Evolutionary conservation across 2,113 vertebrate genomes (phyloP).

Genomic region (Polypterus senegalus): DNA sequence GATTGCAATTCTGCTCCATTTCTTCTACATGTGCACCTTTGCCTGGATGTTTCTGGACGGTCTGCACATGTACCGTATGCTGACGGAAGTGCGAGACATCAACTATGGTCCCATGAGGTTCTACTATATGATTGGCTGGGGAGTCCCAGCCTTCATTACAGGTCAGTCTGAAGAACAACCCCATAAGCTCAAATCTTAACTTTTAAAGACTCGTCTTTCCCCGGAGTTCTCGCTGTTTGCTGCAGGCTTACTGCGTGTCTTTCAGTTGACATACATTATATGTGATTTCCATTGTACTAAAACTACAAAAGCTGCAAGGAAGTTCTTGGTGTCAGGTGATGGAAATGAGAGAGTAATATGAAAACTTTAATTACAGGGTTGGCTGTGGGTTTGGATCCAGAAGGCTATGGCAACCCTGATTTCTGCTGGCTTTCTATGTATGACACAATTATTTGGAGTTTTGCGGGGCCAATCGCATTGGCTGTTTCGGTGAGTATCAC

Average conservation of each 20-base stretch:
- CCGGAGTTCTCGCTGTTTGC: too few species aligned
- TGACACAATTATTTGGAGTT: slow-evolving; percentile 85
- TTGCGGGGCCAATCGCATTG: slow-evolving; percentile 69
- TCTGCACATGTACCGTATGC: slow-evolving; percentile 77
- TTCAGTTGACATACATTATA: too few species aligned
- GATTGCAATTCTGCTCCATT: slow-evolving; percentile 88
- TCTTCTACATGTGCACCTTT: slow-evolving; percentile 84
- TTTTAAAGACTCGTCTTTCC: not conserved
- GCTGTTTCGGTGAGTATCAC: slow-evolving; percentile 61
- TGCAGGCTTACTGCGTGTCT: too few species aligned
- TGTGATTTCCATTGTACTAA: too few species aligned
- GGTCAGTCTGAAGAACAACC: slow-evolving; percentile 40
- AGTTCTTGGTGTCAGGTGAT: too few species aligned
- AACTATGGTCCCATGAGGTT: slow-evolving; percentile 89
- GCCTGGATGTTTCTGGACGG: slow-evolving; percentile 86
- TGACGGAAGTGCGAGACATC: slow-evolving; percentile 75
- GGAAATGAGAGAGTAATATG: not conserved
- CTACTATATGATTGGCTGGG: slow-evolving; percentile 91
- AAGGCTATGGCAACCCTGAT: slow-evolving; percentile 86
- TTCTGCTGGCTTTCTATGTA: slow-evolving; percentile 91
- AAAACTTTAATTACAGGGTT: slow-evolving; percentile 45
- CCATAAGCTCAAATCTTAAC: not conserved
- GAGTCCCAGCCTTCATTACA: slow-evolving; percentile 82
- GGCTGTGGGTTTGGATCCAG: slow-evolving; percentile 81
- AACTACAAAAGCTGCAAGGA: too few species aligned